A percentile compares a stretch with the other conserved stretches of the same genome.
Conservation (phyloP, 2,888 invertebrate species). For the Mythimna vitellina region DNA sequence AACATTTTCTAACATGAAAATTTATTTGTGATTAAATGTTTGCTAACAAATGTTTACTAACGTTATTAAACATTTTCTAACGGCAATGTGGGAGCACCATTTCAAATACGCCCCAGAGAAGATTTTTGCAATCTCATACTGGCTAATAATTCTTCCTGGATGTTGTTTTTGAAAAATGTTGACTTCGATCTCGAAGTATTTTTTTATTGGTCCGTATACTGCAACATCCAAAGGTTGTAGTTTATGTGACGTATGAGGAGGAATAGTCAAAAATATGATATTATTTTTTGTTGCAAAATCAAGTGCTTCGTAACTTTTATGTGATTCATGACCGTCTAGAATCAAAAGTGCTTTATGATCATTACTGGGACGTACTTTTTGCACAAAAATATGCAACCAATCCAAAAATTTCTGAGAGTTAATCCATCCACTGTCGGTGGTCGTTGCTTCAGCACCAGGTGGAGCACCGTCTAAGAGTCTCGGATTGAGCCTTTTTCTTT, state of each 20-base stretch:
- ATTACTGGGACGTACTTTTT: constrained; percentile 3
- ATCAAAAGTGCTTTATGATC: constrained; percentile 24
- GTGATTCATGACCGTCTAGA: constrained; percentile 9
- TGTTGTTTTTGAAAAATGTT: constrained; percentile 15
- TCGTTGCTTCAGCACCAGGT: constrained; percentile 19
- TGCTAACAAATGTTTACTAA: constrained; percentile 52
- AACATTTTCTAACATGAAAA: constrained; percentile 49
- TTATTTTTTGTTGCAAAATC: constrained; percentile 45
- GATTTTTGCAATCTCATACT: constrained; percentile 13
- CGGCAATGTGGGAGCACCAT: constrained; percentile 44
- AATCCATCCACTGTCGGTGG: constrained; percentile 21
- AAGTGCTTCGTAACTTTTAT: constrained; percentile 23
- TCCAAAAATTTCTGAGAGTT: constrained; percentile 4
- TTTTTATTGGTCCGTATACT: constrained; percentile 21
- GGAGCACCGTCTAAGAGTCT: constrained; percentile 31
- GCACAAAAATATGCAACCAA: constrained; percentile 8
- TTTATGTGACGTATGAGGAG: constrained; percentile 33
- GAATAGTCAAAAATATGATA: constrained; percentile 45
- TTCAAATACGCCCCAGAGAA: constrained; percentile 44
- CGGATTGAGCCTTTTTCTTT: constrained; percentile 10
- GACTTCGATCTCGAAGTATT: constrained; percentile 15
- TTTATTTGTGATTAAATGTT: constrained; percentile 47
- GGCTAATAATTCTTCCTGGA: neutral
- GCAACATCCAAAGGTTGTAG: constrained; percentile 19
- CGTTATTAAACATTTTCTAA: constrained; percentile 47